Conservation (phyloP, 2,113 vertebrate genomes). For the Zosterops hypoxanthus region DNA sequence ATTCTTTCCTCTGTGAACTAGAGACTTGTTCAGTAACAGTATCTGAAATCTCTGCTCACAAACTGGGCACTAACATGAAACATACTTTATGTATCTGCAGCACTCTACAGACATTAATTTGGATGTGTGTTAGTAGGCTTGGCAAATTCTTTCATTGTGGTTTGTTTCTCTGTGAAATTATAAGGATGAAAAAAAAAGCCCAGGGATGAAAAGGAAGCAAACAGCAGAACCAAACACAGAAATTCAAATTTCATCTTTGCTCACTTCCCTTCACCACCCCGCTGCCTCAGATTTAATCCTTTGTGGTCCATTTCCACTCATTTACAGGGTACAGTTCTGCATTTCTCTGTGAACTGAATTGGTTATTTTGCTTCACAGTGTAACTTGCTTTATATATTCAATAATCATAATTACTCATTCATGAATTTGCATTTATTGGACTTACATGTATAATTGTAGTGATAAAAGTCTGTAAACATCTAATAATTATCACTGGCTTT, state of each 20-base stretch:
- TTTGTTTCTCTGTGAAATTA: background rate
- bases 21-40: conserved; percentile 37
- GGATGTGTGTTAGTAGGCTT: background rate
- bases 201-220: background rate
- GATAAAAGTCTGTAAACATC: background rate
- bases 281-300: background rate
- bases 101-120: background rate
- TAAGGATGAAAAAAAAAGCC: background rate
- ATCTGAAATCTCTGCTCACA: conserved; percentile 7
- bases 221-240: background rate
- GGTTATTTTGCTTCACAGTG: background rate
- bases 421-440: background rate
- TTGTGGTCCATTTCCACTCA: background rate
- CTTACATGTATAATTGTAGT: background rate
- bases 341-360: background rate
- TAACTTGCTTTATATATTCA: background rate
- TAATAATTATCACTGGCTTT: background rate
- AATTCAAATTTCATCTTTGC: background rate
- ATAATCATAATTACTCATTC: background rate
- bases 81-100: background rate
- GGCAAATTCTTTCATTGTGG: background rate
- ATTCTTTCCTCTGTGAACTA: conserved; percentile 16
- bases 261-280: background rate
- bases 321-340: background rate
- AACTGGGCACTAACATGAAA: background rate